phyloP scores from a whole-genome alignment of 2,888 invertebrate genomes.

The Trilocha varians region DNA sequence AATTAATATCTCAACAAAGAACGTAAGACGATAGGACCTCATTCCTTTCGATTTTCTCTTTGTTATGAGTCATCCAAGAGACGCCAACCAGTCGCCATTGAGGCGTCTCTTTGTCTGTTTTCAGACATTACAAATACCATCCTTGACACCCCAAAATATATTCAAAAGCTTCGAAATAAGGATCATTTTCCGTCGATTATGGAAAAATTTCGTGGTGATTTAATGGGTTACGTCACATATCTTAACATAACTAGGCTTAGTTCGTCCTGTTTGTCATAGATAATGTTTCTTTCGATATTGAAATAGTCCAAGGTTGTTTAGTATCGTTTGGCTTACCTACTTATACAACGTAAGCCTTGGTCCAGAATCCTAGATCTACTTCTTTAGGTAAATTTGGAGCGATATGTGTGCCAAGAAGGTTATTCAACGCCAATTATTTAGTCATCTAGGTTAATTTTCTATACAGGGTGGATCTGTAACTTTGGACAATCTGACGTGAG shows the following conservation, averaged over 20 bases:
- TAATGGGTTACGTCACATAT: conserved; percentile 37
- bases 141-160: not conserved
- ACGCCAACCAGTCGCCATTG: conserved; percentile 26
- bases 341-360: conserved; percentile 14
- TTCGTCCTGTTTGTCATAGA: conserved; percentile 5
- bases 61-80: conserved; percentile 3
- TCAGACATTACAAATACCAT: conserved; percentile 19
- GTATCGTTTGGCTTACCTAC: conserved; percentile 4
- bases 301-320: conserved; percentile 32
- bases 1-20: too few relatives aligned
- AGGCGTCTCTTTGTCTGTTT: conserved; percentile 36
- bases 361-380: conserved; percentile 7
- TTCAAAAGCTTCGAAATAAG: conserved; percentile 10
- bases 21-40: too few relatives aligned
- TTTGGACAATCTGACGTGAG: not conserved
- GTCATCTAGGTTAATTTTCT: not conserved
- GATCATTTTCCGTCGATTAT: conserved; percentile 11
- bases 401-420: conserved; percentile 1
- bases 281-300: conserved; percentile 16
- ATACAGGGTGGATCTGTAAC: too few relatives aligned
- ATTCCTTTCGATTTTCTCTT: not conserved
- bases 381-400: conserved; percentile 1
- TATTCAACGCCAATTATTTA: not conserved
- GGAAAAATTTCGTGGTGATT: conserved; percentile 17
- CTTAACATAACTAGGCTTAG: conserved; percentile 25